Conservation (phyloP, 37 sponge, comb jelly and placozoan genomes). For the Halichondria panicea region DNA sequence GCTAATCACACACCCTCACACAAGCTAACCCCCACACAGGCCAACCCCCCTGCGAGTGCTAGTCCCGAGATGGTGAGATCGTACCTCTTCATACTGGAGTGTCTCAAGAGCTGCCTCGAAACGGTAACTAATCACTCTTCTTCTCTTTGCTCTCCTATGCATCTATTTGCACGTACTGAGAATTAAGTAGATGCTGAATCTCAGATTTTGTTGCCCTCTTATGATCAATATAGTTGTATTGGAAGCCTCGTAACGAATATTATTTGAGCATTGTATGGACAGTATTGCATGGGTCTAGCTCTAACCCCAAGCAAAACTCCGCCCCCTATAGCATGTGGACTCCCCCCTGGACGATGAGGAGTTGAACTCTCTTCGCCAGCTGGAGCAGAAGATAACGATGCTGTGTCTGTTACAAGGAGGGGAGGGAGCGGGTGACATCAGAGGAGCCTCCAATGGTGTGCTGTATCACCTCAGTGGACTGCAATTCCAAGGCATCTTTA, state of each 20-base stretch:
- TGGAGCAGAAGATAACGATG: slow-evolving; percentile 57
- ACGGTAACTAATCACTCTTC: slow-evolving; percentile 23
- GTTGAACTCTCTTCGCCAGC: slow-evolving; percentile 47
- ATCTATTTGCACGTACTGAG: too few species aligned
- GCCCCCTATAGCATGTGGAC: slow-evolving; percentile 1
- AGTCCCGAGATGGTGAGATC: slow-evolving; percentile 34
- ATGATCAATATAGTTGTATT: too few species aligned
- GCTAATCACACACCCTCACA: background rate
- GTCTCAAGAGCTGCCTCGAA: slow-evolving; percentile 39
- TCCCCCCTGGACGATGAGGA: slow-evolving; percentile 44
- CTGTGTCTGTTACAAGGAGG: slow-evolving; percentile 52
- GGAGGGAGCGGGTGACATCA: slow-evolving; percentile 7
- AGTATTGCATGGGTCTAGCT: too few species aligned
- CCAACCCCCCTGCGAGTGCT: slow-evolving; percentile 52
- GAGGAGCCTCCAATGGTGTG: slow-evolving; percentile 36
- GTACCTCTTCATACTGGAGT: slow-evolving; percentile 46
- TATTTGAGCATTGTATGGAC: too few species aligned
- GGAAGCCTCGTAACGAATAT: too few species aligned
- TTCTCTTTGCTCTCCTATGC: too few species aligned
- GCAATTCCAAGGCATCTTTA: slow-evolving; percentile 81
- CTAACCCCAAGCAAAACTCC: too few species aligned
- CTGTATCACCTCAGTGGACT: slow-evolving; percentile 70
- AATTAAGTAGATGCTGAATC: too few species aligned
- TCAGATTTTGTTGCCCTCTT: too few species aligned
- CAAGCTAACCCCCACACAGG: slow-evolving; percentile 8